Evolutionary conservation across 2,888 invertebrate species (phyloP).

Genomic region (Tinea trinotella): DNA sequence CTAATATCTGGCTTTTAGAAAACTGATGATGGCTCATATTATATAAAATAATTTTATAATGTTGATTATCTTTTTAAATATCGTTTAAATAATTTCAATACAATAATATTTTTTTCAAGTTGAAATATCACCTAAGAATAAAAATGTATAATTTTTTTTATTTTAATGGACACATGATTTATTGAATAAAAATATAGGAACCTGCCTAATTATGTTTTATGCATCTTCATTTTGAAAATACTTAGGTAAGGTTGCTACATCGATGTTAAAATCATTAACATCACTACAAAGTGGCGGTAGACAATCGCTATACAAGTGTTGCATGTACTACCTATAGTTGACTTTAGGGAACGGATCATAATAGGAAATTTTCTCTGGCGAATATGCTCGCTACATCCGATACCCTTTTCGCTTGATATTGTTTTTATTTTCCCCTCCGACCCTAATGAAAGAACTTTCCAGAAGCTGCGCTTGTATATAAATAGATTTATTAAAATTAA

Average conservation of each 20-base stretch:
- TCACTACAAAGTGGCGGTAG: constrained; percentile 31
- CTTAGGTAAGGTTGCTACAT: too few species aligned
- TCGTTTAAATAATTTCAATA: too few species aligned
- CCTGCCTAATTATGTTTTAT: too few species aligned
- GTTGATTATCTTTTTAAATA: too few species aligned
- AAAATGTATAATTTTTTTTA: too few species aligned
- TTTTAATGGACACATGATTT: too few species aligned
- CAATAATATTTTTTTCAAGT: too few species aligned
- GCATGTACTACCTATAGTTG: constrained; percentile 39
- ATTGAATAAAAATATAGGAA: too few species aligned
- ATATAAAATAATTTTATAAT: too few species aligned
- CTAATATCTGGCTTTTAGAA: constrained; percentile 2
- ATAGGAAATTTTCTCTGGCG: constrained; percentile 64
- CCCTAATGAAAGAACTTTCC: constrained; percentile 68
- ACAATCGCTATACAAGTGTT: constrained; percentile 54
- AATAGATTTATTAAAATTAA: constrained; percentile 6
- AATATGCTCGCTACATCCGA: constrained; percentile 41
- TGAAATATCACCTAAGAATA: too few species aligned
- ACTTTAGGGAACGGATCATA: constrained; percentile 66
- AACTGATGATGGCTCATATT: too few species aligned
- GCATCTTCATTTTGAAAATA: too few species aligned
- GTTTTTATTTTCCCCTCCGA: constrained; percentile 60
- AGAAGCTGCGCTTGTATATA: constrained; percentile 21
- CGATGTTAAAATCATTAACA: constrained; percentile 3
- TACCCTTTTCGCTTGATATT: constrained; percentile 23